These are phyloP conservation scores for Lycopodina hypogea DNA, from an alignment of 37 sponge, comb jelly and placozoan genomes.

Conservation along the genomic window DNA sequence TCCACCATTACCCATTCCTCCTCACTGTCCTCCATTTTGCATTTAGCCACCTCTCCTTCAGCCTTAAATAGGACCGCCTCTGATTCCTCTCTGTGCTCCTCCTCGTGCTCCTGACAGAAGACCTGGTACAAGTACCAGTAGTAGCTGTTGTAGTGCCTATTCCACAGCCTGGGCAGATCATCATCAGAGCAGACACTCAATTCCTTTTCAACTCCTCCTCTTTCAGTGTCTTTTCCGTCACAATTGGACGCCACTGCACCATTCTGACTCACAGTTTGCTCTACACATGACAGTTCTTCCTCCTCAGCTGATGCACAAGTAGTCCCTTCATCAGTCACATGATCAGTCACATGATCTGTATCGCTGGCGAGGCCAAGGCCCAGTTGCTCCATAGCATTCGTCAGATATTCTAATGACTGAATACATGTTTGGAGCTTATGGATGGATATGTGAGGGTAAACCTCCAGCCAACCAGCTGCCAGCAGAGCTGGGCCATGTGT, in stretches of 20 bases:
- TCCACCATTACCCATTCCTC: not conserved
- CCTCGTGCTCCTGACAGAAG: constrained; percentile 6
- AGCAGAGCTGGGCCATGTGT: constrained; percentile 55
- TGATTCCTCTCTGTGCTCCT: not conserved
- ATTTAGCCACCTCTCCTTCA: not conserved
- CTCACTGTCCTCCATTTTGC: not conserved
- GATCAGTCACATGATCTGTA: not conserved
- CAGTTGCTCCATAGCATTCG: not conserved
- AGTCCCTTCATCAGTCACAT: not conserved
- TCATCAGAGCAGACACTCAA: constrained; percentile 11
- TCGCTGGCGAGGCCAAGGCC: not conserved
- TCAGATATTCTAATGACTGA: constrained; percentile 12
- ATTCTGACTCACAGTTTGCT: not conserved
- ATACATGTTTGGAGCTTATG: constrained; percentile 15
- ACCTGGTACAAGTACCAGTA: constrained; percentile 61
- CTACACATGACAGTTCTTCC: not conserved
- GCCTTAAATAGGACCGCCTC: not conserved
- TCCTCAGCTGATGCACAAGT: too few relatives aligned
- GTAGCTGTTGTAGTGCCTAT: constrained; percentile 58
- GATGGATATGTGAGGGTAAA: constrained; percentile 54
- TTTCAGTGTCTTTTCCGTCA: not conserved
- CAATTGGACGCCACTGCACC: not conserved
- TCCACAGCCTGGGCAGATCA: constrained; percentile 50
- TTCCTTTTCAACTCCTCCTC: not conserved
- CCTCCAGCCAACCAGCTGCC: constrained; percentile 29